Evolutionary conservation across 1,140 invertebrate genomes (phyloP), one percentile per base, ranked within the genome.

Genomic region (Drosophila lowei): DNA sequence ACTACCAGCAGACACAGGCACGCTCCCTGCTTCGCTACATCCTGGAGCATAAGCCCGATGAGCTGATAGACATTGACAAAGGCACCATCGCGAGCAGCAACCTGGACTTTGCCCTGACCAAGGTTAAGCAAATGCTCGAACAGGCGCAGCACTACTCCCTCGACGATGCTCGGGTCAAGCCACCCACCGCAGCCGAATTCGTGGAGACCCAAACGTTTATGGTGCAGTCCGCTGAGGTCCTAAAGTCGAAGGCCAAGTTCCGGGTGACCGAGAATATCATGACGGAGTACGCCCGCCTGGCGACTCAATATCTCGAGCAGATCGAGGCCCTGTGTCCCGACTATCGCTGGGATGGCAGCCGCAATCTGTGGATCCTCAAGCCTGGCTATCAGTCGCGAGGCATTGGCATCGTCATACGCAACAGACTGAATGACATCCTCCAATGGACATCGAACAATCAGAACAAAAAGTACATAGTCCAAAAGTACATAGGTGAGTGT

Each of bases 281-380:
- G 71, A 79, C 93, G 34, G 92, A 93, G 41, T 93, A 93, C 76
- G 92, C 93, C 0, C 92, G 92, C 48, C 92, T 92, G 58, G 91
- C 94, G 15, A 84, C 96, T 13, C 47, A 85, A 92, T 94, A 84
- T 92, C 96, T 68, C 90, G 93, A 76, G 92, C 92, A 67, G 92
- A 93, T 84, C 94, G 95, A 92, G 94, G 94, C 13, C 93, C 95
- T 90, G 90, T 95, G 66, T 91, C 56, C 54, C 3, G 89, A 90
- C 25, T 90, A 62, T 43, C 64, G 81, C 11, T 90, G 89, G 89
- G 97, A 97, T 92, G 97, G 97, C 4, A 93, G 93, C 49, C 94
- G 94, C 72, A 98, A 98, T 92, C 94, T 98, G 56, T 98, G 98
- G 97, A 98, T 99, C 65, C 93, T 98, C 13, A 99, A 99, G 92